These are phyloP conservation scores for Eudorcas thomsonii DNA, from an alignment of 2,113 vertebrate genomes.

Conservation along the genomic window DNA sequence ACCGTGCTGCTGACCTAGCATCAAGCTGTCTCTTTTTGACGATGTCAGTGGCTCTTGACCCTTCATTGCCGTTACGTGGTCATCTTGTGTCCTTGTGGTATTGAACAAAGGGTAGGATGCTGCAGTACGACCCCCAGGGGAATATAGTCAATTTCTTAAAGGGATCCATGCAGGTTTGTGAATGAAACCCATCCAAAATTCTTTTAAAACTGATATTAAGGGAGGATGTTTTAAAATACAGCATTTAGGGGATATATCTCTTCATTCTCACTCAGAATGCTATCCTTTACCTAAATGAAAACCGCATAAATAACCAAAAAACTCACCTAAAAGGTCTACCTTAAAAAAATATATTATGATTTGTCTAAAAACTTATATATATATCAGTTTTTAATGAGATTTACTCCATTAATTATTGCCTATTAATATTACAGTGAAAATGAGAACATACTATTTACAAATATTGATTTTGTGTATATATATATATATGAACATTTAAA, in stretches of 20 bases:
- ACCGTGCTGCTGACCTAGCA: conserved; percentile 14
- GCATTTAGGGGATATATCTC: neutral
- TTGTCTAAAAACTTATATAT: neutral
- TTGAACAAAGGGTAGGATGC: conserved; percentile 35
- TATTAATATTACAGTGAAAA: neutral
- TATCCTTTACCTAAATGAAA: neutral
- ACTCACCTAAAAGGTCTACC: neutral
- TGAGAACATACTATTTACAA: neutral
- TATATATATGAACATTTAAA: neutral
- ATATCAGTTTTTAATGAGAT: neutral
- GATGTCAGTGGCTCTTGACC: conserved; percentile 52
- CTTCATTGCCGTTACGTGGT: conserved; percentile 25
- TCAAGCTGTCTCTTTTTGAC: conserved; percentile 48
- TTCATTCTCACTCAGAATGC: neutral
- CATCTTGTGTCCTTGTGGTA: neutral
- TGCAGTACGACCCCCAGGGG: neutral
- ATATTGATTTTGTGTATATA: neutral
- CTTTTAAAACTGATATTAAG: neutral
- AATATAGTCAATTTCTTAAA: neutral
- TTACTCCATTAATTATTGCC: neutral
- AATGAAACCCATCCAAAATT: neutral
- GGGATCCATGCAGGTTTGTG: neutral
- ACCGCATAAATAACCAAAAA: neutral
- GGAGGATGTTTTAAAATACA: neutral
- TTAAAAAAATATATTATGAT: conserved; percentile 15